Conservation (phyloP, 1,140 invertebrate species). For the Frieseomelitta varia region DNA sequence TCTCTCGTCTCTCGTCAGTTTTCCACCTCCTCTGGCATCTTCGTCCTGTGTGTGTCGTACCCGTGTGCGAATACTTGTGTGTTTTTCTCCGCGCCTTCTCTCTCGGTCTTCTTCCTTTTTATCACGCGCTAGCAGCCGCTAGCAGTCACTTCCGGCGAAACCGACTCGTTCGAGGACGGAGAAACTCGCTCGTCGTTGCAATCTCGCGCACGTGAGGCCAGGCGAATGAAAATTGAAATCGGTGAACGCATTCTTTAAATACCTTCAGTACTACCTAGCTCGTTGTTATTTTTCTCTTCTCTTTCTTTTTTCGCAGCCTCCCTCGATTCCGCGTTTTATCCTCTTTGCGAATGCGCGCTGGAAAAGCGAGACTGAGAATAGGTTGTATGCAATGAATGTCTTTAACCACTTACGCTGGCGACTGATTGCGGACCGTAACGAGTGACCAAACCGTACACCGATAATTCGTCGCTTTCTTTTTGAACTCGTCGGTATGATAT, state of each 20-base stretch:
- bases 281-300: too few relatives aligned
- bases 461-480: too few relatives aligned
- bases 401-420: too few relatives aligned
- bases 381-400: not conserved
- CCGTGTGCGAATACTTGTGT: not conserved
- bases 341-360: not conserved
- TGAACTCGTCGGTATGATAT: too few relatives aligned
- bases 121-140: not conserved
- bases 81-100: not conserved
- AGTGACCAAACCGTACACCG: too few relatives aligned
- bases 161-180: not conserved
- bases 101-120: not conserved
- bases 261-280: not conserved
- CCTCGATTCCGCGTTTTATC: constrained; percentile 2
- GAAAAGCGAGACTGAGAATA: not conserved
- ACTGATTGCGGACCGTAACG: too few relatives aligned
- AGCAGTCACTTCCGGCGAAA: not conserved
- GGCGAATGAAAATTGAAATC: constrained; percentile 25
- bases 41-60: too few relatives aligned
- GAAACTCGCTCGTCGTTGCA: not conserved
- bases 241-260: constrained; percentile 19
- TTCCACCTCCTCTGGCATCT: not conserved
- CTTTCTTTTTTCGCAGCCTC: too few relatives aligned
- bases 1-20: not conserved
- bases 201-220: not conserved